These are phyloP conservation scores for Prosopocoilus inquinatus DNA, from an alignment of 2,888 invertebrate genomes.

Conservation along the genomic window DNA sequence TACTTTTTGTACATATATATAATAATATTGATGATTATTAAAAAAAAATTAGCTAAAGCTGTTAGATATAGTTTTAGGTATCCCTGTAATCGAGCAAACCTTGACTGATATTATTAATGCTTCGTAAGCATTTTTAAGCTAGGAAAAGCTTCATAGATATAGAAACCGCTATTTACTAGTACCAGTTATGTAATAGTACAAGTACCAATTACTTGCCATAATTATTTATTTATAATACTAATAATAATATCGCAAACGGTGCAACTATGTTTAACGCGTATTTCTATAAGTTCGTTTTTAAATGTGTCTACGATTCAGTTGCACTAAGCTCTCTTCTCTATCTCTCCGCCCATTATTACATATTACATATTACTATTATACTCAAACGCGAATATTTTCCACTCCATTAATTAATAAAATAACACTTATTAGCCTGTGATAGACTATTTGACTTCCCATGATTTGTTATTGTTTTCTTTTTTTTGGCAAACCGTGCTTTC, in stretches of 20 bases:
- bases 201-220: slow-evolving; percentile 45
- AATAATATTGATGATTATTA: no score
- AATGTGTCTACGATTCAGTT: neutral
- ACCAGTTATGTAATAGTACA: slow-evolving; percentile 38
- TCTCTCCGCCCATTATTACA: slow-evolving; percentile 13
- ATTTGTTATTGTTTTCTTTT: no score
- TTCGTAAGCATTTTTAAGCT: slow-evolving; percentile 22
- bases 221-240: slow-evolving; percentile 21
- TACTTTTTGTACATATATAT: slow-evolving; percentile 33
- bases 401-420: slow-evolving; percentile 24
- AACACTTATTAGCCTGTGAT: slow-evolving; percentile 50
- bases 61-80: slow-evolving; percentile 22
- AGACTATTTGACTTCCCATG: slow-evolving; percentile 30
- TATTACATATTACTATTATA: slow-evolving; percentile 8
- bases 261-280: neutral
- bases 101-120: slow-evolving; percentile 41
- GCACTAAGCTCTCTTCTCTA: neutral
- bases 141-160: slow-evolving; percentile 28
- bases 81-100: slow-evolving; percentile 41
- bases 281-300: neutral
- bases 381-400: slow-evolving; percentile 19
- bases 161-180: slow-evolving; percentile 19
- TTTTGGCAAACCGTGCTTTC: no score
- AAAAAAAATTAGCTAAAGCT: slow-evolving; percentile 26
- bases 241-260: slow-evolving; percentile 4